Evolutionary conservation across 2,113 vertebrate species (phyloP).

Genomic region (Thryonomys swinderianus): DNA sequence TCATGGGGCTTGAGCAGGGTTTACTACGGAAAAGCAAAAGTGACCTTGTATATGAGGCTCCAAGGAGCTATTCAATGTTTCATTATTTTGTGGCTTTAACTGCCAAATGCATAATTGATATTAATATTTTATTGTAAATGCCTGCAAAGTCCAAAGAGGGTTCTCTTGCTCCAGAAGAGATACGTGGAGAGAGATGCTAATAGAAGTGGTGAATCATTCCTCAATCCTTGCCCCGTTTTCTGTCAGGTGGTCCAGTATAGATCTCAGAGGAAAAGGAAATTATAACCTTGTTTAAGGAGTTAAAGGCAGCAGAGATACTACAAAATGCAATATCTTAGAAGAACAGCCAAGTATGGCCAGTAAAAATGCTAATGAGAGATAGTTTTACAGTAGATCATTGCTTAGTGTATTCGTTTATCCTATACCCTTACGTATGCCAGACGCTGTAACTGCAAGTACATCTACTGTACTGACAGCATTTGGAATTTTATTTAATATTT

Average conservation of each 20-base stretch:
- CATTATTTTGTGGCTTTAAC: neutral
- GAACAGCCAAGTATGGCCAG: neutral
- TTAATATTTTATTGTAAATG: neutral
- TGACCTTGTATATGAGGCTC: neutral
- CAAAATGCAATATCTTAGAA: slow-evolving; percentile 5
- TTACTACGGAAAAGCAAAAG: neutral
- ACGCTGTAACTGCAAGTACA: neutral
- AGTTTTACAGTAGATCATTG: neutral
- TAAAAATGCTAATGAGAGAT: neutral
- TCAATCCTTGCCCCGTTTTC: neutral
- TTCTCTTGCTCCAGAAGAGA: neutral
- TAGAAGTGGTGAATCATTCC: neutral
- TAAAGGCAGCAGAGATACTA: neutral
- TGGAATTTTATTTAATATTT: neutral
- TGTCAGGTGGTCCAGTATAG: neutral
- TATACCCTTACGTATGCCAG: neutral
- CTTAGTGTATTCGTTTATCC: neutral
- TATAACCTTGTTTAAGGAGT: neutral
- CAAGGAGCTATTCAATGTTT: neutral
- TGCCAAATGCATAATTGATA: neutral
- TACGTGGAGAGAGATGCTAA: neutral
- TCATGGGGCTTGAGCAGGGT: neutral
- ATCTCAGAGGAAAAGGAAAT: slow-evolving; percentile 3
- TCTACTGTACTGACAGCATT: neutral
- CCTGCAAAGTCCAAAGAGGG: neutral